phyloP scores from a whole-genome alignment of 2,888 invertebrate genomes.

The Dugesia japonica region DNA sequence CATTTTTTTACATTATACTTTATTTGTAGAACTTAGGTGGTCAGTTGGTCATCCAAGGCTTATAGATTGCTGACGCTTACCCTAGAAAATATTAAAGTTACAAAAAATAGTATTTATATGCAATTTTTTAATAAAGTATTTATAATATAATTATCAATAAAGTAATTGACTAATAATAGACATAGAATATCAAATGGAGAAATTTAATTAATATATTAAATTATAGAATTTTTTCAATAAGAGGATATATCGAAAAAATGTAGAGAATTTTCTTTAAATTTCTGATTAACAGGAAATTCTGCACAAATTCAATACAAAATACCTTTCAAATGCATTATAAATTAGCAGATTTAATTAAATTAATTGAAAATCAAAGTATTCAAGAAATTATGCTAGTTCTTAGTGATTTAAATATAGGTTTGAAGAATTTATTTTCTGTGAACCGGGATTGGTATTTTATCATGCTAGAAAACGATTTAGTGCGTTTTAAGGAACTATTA shows the following conservation, averaged over 20 bases:
- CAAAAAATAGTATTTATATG: too few species aligned
- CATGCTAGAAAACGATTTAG: slow-evolving; percentile 1
- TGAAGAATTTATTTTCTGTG: neutral
- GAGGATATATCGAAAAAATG: neutral
- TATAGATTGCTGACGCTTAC: too few species aligned
- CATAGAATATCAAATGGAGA: neutral
- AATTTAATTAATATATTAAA: neutral
- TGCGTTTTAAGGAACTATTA: neutral
- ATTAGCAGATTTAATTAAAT: neutral
- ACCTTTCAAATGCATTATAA: neutral
- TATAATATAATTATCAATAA: neutral
- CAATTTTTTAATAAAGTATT: too few species aligned
- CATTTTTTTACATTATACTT: too few species aligned
- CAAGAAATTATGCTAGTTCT: neutral
- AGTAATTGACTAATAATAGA: neutral
- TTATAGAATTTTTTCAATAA: neutral
- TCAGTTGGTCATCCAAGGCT: too few species aligned
- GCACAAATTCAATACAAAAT: too few species aligned
- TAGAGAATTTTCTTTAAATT: neutral
- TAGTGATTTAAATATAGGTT: neutral
- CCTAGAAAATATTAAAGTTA: too few species aligned
- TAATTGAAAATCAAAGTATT: slow-evolving; percentile 5
- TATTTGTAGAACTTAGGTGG: too few species aligned
- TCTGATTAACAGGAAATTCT: too few species aligned
- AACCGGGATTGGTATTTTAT: slow-evolving; percentile 23